Evolutionary conservation across 2,113 vertebrate genomes (phyloP).

Genomic region (Eudyptes chrysolophus): DNA sequence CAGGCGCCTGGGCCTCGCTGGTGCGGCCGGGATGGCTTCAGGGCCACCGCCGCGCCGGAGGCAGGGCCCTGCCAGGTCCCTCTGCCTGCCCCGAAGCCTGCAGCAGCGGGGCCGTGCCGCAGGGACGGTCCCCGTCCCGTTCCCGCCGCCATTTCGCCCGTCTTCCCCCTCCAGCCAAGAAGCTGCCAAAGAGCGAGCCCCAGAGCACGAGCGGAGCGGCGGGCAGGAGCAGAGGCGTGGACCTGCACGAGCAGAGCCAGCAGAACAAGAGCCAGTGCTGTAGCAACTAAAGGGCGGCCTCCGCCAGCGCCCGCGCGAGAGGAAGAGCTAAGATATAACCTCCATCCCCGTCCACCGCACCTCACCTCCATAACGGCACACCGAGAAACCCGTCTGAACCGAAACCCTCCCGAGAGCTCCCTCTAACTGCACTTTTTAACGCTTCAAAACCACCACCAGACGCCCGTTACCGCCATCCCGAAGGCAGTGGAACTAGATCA

Average conservation of each 20-base stretch:
- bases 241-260: slow-evolving; percentile 82
- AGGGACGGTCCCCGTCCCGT: fast-evolving
- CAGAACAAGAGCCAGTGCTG: slow-evolving; percentile 83
- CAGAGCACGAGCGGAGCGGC: slow-evolving; percentile 71
- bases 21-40: fast-evolving
- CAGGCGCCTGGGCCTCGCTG: too few relatives aligned
- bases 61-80: background rate
- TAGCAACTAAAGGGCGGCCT: slow-evolving; percentile 74
- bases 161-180: slow-evolving; percentile 74
- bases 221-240: slow-evolving; percentile 75
- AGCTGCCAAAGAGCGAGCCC: slow-evolving; percentile 84
- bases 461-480: slow-evolving; percentile 56
- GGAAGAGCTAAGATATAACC: slow-evolving; percentile 69
- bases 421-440: slow-evolving; percentile 69
- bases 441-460: slow-evolving; percentile 63
- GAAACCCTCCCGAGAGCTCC: slow-evolving; percentile 57
- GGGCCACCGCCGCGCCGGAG: background rate
- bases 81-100: background rate
- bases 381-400: slow-evolving; percentile 53
- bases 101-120: too few relatives aligned
- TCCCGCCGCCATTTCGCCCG: background rate
- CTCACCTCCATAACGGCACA: slow-evolving; percentile 42
- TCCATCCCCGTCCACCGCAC: slow-evolving; percentile 58
- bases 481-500: slow-evolving; percentile 8
- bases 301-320: background rate